Percentiles rank a stretch among this genome's conserved stretches.
Conservation (phyloP, 2,888 invertebrate genomes). For the Merodon equestris region DNA sequence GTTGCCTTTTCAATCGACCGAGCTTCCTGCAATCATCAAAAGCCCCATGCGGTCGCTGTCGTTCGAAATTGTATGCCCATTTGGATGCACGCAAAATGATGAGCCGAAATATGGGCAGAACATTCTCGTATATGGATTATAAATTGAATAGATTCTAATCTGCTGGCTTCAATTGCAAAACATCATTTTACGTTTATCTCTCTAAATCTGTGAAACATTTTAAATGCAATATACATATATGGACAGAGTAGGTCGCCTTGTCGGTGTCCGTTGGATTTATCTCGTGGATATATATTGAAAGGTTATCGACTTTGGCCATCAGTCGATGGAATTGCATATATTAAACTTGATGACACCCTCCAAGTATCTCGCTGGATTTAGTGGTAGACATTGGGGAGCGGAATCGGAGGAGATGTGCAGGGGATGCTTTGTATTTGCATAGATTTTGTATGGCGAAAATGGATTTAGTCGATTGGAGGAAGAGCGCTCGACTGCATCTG, state of each 20-base stretch:
- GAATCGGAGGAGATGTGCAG: too few relatives aligned
- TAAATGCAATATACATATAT: constrained; percentile 65
- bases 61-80: constrained; percentile 5
- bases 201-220: constrained; percentile 51
- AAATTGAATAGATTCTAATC: constrained; percentile 68
- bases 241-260: constrained; percentile 34
- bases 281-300: constrained; percentile 53
- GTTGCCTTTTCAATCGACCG: not conserved
- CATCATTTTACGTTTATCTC: constrained; percentile 59
- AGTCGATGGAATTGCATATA: constrained; percentile 55
- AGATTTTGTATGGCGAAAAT: too few relatives aligned
- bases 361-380: too few relatives aligned
- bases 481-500: too few relatives aligned
- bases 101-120: constrained; percentile 18
- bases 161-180: constrained; percentile 47
- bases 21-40: too few relatives aligned
- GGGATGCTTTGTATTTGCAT: too few relatives aligned
- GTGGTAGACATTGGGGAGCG: too few relatives aligned
- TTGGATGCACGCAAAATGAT: not conserved
- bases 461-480: too few relatives aligned
- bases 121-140: constrained; percentile 35
- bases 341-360: constrained; percentile 55
- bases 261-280: too few relatives aligned
- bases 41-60: too few relatives aligned
- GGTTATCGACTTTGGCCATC: constrained; percentile 64